Evolutionary conservation across 2,113 vertebrate species (phyloP).

Genomic region (Rhea americana): DNA sequence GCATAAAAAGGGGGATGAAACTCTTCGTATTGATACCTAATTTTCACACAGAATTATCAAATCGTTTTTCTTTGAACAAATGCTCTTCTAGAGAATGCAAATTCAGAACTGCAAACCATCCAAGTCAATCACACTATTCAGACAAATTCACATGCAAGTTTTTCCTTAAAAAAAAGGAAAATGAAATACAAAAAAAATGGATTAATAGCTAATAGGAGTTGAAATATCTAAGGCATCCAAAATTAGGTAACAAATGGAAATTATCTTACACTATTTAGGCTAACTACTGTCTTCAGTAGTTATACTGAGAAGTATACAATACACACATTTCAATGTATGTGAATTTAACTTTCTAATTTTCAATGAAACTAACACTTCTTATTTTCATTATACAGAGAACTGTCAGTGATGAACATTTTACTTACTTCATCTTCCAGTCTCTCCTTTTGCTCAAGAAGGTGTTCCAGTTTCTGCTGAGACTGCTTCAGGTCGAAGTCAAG

Average conservation of each 20-base stretch:
- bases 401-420: not conserved
- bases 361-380: not conserved
- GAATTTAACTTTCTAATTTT: not conserved
- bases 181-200: not conserved
- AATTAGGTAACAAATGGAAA: not conserved
- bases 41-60: not conserved
- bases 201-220: not conserved
- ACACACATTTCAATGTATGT: not conserved
- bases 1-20: not conserved
- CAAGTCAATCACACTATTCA: not conserved
- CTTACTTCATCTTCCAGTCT: slow-evolving; percentile 94
- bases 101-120: not conserved
- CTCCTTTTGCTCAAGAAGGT: slow-evolving; percentile 94
- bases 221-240: not conserved
- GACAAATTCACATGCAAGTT: not conserved
- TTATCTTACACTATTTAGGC: not conserved
- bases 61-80: not conserved
- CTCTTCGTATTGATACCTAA: not conserved
- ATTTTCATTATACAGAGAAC: not conserved
- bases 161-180: not conserved
- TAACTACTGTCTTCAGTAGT: not conserved
- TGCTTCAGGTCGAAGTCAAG: slow-evolving; percentile 97
- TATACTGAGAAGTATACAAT: not conserved
- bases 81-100: not conserved
- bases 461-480: slow-evolving; percentile 95